These are phyloP conservation scores for Euphysa ruthae DNA, from an alignment of 30 jellyfish, hydroid and myxozoan genomes.

Conservation along the genomic window DNA sequence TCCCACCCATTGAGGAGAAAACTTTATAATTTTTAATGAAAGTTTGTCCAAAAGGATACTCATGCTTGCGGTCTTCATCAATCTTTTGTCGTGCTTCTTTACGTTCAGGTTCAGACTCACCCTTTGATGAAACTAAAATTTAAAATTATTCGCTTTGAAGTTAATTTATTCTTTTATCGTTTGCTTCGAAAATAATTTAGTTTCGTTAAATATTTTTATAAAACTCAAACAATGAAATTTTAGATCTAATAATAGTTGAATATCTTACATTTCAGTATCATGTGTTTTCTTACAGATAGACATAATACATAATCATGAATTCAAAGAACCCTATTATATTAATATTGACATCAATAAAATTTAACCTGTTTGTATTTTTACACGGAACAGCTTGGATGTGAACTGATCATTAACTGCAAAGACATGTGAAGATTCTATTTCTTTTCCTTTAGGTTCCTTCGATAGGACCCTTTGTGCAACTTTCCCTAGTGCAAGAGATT, in stretches of 20 bases:
- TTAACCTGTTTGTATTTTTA: conserved; percentile 87
- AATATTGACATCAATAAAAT: background rate
- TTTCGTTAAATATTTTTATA: no score
- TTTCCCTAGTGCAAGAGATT: conserved; percentile 85
- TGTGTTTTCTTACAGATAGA: no score
- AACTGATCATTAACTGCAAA: conserved; percentile 78
- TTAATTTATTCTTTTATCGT: no score
- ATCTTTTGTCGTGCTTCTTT: conserved; percentile 93
- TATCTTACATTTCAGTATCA: no score
- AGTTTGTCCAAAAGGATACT: conserved; percentile 63
- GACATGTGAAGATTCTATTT: conserved; percentile 65
- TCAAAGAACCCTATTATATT: no score
- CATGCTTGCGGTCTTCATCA: conserved; percentile 95
- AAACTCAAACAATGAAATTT: no score
- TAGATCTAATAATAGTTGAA: no score
- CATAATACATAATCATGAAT: no score
- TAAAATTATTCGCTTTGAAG: no score
- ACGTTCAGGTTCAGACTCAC: conserved; percentile 93
- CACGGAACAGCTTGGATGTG: conserved; percentile 76
- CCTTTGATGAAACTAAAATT: conserved; percentile 68
- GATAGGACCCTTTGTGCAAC: conserved; percentile 63
- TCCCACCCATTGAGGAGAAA: no score
- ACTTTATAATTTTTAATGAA: background rate
- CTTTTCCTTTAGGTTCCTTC: conserved; percentile 78
- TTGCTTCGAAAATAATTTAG: no score